A percentile compares a stretch with the other conserved stretches of the same genome.
phyloP scores from a whole-genome alignment of 2,113 vertebrate genomes.

The Propithecus coquereli region DNA sequence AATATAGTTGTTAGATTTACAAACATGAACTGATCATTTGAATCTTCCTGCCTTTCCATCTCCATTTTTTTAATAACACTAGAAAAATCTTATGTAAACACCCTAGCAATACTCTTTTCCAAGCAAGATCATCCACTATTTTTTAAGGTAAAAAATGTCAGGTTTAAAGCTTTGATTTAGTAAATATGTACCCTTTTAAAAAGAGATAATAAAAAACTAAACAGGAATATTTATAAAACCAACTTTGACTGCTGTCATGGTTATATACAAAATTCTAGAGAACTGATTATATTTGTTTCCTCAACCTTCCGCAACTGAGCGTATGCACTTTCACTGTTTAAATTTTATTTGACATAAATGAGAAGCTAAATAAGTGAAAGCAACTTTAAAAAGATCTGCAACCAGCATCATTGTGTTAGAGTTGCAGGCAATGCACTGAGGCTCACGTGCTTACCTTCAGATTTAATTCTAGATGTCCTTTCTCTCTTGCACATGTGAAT shows the following conservation, averaged over 20 bases:
- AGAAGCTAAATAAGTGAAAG: slow-evolving; percentile 59
- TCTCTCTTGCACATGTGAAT: slow-evolving; percentile 74
- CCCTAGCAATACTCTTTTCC: neutral
- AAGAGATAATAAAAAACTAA: slow-evolving; percentile 12
- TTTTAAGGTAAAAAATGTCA: neutral
- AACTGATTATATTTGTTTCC: neutral
- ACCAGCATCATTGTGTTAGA: slow-evolving; percentile 55
- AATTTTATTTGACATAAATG: slow-evolving; percentile 62
- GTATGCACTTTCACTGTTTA: neutral
- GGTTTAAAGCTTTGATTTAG: neutral
- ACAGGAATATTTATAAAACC: slow-evolving; percentile 38
- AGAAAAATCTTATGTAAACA: neutral
- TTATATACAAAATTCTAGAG: slow-evolving; percentile 24
- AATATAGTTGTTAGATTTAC: neutral
- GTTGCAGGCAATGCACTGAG: slow-evolving; percentile 56
- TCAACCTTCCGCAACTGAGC: neutral
- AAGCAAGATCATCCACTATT: neutral
- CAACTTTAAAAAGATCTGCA: slow-evolving; percentile 45
- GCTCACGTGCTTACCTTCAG: slow-evolving; percentile 69
- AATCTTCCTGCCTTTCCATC: neutral
- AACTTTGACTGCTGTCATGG: neutral
- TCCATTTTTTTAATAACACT: neutral
- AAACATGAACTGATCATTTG: neutral
- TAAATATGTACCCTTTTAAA: neutral
- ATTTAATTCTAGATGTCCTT: slow-evolving; percentile 82